Base-by-base conservation (phyloP, 2,113 vertebrate species). In the Empidonax alnorum region DNA sequence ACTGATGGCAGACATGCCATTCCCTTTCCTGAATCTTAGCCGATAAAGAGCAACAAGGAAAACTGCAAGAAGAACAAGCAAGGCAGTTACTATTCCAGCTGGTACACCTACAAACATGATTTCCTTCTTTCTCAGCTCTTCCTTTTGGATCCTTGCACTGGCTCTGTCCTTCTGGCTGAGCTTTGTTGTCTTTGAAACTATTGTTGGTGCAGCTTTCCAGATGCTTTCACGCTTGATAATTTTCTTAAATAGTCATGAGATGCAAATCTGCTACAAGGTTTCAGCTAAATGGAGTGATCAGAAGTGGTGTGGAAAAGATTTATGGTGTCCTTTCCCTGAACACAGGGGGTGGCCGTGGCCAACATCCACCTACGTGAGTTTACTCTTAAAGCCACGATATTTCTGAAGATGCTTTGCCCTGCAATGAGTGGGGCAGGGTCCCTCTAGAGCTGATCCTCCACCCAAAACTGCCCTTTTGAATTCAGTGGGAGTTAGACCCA, bases 171-270 rank as follows among this genome's bases (percentile, higher is more conserved):
- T 77, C 94, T 96, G 83, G 72, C 52, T 44, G 53, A 74, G 68
- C 33, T 92, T 88, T 96, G 88, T 94, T 90, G 84, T 78, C 83
- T 95, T 93, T 93, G 83, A 84, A 86, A 53, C 65, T 49, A 72
- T 49, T 16, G 24, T 61, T 59, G 79, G 72, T 88, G 31, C 65
- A 61, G 68, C 85, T 88, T 92, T 86, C 88, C 93, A 96, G 92
- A 80, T 41, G 44, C 35, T 92, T 86, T 93, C 76, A 56, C 3
- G 9, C 76, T 46, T 87, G 68, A 75, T 88, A 72, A 74, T 86
- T 93, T 79, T 92, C 44, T 69, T 68, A 59, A 93, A 77, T n/a
- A 71, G 53, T 84, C 49, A 9, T 52, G 52, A 81, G 47, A 78
- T 68, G n/a, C 68, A 93, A 58, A 89, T 84, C 52, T 81, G 41